These are phyloP conservation scores for Stenichneumon culpator DNA, from an alignment of 2,888 invertebrate species.

Conservation along the genomic window DNA sequence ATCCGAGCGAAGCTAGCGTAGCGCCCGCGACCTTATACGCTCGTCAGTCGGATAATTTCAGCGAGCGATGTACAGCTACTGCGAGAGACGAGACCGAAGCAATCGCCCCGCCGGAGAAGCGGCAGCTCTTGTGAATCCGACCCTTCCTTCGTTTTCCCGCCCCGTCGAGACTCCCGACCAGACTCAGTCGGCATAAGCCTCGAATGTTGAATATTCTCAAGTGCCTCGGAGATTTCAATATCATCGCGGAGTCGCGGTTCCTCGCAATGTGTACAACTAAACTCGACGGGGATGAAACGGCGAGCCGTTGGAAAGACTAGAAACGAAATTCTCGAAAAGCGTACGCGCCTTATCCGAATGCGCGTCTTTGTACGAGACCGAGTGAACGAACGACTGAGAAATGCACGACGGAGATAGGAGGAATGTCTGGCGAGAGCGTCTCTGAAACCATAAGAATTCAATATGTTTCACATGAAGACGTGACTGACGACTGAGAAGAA, in stretches of 20 bases:
- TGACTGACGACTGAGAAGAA: slow-evolving; percentile 60
- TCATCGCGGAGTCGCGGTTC: slow-evolving; percentile 52
- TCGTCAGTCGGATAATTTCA: slow-evolving; percentile 65
- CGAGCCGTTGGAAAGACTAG: slow-evolving; percentile 38
- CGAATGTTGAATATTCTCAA: slow-evolving; percentile 68
- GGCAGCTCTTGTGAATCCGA: slow-evolving; percentile 50
- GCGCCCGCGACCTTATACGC: slow-evolving; percentile 56
- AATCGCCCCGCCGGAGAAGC: slow-evolving; percentile 50
- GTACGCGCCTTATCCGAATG: slow-evolving; percentile 14
- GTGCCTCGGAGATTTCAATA: slow-evolving; percentile 68
- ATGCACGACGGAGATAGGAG: slow-evolving; percentile 24
- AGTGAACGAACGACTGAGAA: neutral
- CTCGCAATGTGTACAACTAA: slow-evolving; percentile 41
- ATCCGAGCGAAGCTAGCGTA: slow-evolving; percentile 44
- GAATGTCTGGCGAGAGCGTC: slow-evolving; percentile 28
- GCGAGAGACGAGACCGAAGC: slow-evolving; percentile 46
- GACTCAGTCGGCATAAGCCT: slow-evolving; percentile 59
- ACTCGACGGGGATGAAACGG: slow-evolving; percentile 20
- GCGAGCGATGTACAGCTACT: slow-evolving; percentile 53
- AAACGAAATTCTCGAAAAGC: slow-evolving; percentile 43
- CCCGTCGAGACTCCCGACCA: slow-evolving; percentile 47
- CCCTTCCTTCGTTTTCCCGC: slow-evolving; percentile 48
- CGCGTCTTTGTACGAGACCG: slow-evolving; percentile 6
- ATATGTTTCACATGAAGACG: slow-evolving; percentile 71
- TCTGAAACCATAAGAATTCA: slow-evolving; percentile 76